Base-by-base conservation (phyloP, 2,113 vertebrate species). In the Gallinago jamesoni region DNA sequence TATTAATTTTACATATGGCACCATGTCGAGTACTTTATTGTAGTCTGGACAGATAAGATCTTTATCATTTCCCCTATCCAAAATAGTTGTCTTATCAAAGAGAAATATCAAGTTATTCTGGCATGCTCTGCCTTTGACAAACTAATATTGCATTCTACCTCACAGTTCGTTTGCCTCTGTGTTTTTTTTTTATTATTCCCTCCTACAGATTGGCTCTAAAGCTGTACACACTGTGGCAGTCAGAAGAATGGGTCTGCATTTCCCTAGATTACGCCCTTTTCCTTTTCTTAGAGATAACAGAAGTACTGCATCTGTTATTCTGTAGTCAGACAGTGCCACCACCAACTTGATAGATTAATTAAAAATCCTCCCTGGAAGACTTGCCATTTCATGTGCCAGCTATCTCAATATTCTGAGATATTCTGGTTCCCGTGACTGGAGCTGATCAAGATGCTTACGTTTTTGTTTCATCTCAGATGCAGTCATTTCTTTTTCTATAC, bases 241-340 rank as follows among this genome's bases (percentile, higher is more conserved):
- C 93, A 91, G 84, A 82, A 79, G 41, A 85, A 95, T n/a, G 37
- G 78, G 59, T 63, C 75, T 87, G 48, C 81, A 39, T 56, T 96
- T 97, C 87, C 77, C 81, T 87, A 95, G 89, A 96, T 95, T 85
- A 91, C 87, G 62, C 63, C 8, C 35, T 91, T 89, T 55, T 77
- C 83, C 64, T 87, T 93, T 91, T 79, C 95, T 95, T 77, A 74
- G 89, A 91, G 91, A 73, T 50, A 84, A 68, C 33, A 87, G 73
- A 84, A 95, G 80, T 73, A 84, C 35, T 69, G 62, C 70, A 89
- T 93, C 87, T 89, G 70, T 77, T 87, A 91, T 94, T 96, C 68
- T 95, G 78, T 79, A 97, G 93, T 94, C 94, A 97, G 94, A 96
- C 91, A 96, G 91, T 96, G 93, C 94, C 94, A 96, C 92, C 94